Percentiles rank a stretch among this genome's conserved stretches.
phyloP scores from a whole-genome alignment of 2,797 vertebrate genomes.

The Threskiornis aethiopicus region DNA sequence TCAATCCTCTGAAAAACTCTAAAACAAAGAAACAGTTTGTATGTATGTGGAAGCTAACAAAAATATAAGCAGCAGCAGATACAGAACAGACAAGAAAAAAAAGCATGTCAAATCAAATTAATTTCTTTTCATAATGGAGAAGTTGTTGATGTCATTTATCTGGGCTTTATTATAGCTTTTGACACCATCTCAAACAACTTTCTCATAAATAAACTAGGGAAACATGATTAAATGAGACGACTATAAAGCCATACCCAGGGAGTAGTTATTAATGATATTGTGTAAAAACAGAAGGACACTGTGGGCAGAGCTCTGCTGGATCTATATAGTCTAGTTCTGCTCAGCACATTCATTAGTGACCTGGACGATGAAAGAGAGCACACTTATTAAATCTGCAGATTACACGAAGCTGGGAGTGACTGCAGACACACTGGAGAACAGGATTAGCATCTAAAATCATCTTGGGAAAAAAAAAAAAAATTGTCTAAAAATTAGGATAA shows the following conservation, averaged over 20 bases:
- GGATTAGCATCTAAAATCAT: constrained; percentile 18
- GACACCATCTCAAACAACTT: constrained; percentile 10
- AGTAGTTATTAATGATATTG: constrained; percentile 25
- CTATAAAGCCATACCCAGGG: constrained; percentile 10
- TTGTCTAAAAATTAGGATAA: not conserved
- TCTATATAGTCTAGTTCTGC: not conserved
- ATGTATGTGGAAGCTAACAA: not conserved
- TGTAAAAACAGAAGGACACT: constrained; percentile 22
- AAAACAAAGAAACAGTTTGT: not conserved
- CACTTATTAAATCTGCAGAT: constrained; percentile 23
- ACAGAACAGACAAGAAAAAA: not conserved
- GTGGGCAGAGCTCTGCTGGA: constrained; percentile 31
- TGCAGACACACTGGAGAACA: not conserved
- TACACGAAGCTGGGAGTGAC: not conserved
- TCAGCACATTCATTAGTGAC: constrained; percentile 52
- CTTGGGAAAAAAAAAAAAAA: not conserved
- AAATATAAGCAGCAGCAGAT: not conserved
- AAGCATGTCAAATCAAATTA: not conserved
- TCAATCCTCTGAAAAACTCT: not conserved
- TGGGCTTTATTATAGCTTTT: constrained; percentile 19
- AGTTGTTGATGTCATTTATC: constrained; percentile 15
- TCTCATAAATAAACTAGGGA: constrained; percentile 28
- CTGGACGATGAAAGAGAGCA: not conserved
- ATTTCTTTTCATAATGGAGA: constrained; percentile 5
- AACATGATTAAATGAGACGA: constrained; percentile 26